Percentiles rank a stretch among this genome's conserved stretches.
These are phyloP conservation scores for Grantiella picta DNA, from an alignment of 2,113 vertebrate genomes.

Conservation along the genomic window DNA sequence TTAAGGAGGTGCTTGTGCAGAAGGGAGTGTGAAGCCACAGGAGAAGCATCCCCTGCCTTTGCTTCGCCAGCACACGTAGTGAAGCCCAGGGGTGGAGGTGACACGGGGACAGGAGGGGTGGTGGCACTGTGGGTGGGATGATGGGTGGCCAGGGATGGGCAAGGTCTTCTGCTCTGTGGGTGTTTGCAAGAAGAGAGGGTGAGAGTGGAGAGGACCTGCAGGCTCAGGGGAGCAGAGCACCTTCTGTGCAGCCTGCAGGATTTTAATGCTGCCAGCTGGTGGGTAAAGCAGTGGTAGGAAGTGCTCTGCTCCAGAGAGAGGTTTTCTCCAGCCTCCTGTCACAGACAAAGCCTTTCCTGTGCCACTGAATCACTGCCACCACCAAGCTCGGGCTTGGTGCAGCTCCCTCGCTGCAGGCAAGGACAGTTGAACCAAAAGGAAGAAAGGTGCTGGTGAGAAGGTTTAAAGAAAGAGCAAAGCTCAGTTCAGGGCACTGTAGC, in stretches of 20 bases:
- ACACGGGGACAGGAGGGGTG: fast-evolving
- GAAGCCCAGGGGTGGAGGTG: neutral
- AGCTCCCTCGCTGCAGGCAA: neutral
- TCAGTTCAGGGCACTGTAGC: neutral
- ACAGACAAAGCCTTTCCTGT: neutral
- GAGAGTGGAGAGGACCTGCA: neutral
- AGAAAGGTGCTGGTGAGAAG: neutral
- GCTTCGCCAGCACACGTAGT: fast-evolving
- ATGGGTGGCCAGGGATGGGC: neutral
- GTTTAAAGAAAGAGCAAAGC: neutral
- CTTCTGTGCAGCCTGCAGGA: neutral
- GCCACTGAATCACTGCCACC: neutral
- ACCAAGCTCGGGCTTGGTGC: neutral
- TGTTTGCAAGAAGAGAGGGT: neutral
- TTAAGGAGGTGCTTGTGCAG: neutral
- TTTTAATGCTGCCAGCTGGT: neutral
- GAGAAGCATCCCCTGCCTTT: neutral
- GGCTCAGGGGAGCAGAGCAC: neutral
- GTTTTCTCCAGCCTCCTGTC: neutral
- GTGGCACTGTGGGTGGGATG: neutral
- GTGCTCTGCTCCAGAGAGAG: neutral
- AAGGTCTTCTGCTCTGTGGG: neutral
- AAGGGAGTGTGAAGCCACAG: neutral
- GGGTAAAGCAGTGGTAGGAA: neutral
- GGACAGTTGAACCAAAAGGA: neutral